phyloP scores from a whole-genome alignment of 2,888 invertebrate species.

The Polydesmus complanatus region DNA sequence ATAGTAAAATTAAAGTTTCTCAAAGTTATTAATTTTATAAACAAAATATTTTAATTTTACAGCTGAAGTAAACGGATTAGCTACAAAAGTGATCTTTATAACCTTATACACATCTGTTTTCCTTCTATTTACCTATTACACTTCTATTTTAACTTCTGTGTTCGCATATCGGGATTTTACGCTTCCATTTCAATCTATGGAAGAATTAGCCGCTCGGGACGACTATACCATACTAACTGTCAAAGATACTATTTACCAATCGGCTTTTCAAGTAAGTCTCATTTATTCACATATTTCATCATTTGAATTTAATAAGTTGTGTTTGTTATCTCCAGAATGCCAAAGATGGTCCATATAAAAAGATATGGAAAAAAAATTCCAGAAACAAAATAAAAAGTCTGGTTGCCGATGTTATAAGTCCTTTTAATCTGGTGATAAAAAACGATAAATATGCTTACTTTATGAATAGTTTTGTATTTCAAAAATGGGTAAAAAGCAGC shows the following conservation, averaged over 20 bases:
- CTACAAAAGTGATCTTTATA: neutral
- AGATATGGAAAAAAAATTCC: neutral
- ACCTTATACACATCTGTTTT: neutral
- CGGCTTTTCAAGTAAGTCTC: neutral
- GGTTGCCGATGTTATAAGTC: neutral
- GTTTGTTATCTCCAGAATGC: too few species aligned
- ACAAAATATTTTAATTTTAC: too few species aligned
- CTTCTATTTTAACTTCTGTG: slow-evolving; percentile 6
- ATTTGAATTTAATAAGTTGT: too few species aligned
- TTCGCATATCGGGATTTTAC: slow-evolving; percentile 6
- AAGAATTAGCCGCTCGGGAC: slow-evolving; percentile 1
- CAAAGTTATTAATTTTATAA: too few species aligned
- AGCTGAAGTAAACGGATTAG: neutral
- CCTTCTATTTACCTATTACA: slow-evolving; percentile 8
- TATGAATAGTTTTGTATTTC: neutral
- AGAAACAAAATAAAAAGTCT: neutral
- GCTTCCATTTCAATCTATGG: neutral
- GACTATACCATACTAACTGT: slow-evolving; percentile 8
- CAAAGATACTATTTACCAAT: slow-evolving; percentile 4
- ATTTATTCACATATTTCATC: too few species aligned
- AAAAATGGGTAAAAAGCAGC: neutral
- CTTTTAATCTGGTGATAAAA: neutral
- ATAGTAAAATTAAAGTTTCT: too few species aligned
- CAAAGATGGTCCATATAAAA: neutral
- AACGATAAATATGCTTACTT: neutral